Conservation (phyloP, 2,888 invertebrate species). For the Agrilus biguttatus region DNA sequence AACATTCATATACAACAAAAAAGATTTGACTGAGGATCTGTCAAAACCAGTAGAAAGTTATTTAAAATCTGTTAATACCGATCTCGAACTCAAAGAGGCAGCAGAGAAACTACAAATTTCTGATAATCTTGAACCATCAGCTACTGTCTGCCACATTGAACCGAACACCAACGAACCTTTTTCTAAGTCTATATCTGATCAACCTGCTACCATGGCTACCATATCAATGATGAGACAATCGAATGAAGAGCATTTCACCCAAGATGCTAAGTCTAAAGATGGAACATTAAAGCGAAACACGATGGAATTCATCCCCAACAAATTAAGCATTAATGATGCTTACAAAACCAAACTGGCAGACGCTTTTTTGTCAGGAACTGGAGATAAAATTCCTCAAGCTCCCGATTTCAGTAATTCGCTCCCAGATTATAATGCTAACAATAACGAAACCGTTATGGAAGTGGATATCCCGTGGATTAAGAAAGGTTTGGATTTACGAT, state of each 20-base stretch:
- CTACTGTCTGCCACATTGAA: slow-evolving; percentile 25
- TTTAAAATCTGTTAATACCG: slow-evolving; percentile 12
- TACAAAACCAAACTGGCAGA: slow-evolving; percentile 37
- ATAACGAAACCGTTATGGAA: slow-evolving; percentile 4
- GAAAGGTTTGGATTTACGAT: too few relatives aligned
- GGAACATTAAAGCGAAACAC: too few relatives aligned
- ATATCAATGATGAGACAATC: too few relatives aligned
- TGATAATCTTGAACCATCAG: slow-evolving; percentile 22
- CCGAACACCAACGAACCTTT: slow-evolving; percentile 25
- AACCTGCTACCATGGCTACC: slow-evolving; percentile 7
- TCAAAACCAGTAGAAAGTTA: background rate
- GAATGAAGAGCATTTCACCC: slow-evolving; percentile 2
- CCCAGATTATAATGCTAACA: background rate
- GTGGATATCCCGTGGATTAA: background rate
- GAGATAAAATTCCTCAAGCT: slow-evolving; percentile 33
- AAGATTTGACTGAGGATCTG: too few relatives aligned
- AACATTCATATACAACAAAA: background rate
- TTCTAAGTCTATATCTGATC: slow-evolving; percentile 15
- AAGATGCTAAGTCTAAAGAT: too few relatives aligned
- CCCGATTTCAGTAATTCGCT: too few relatives aligned
- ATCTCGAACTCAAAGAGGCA: slow-evolving; percentile 24
- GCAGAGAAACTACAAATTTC: slow-evolving; percentile 24
- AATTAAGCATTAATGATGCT: slow-evolving; percentile 7
- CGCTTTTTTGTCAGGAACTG: slow-evolving; percentile 43
- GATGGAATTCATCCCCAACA: background rate